These are phyloP conservation scores for Microvelia longipes DNA, from an alignment of 1,140 invertebrate genomes.

Conservation along the genomic window DNA sequence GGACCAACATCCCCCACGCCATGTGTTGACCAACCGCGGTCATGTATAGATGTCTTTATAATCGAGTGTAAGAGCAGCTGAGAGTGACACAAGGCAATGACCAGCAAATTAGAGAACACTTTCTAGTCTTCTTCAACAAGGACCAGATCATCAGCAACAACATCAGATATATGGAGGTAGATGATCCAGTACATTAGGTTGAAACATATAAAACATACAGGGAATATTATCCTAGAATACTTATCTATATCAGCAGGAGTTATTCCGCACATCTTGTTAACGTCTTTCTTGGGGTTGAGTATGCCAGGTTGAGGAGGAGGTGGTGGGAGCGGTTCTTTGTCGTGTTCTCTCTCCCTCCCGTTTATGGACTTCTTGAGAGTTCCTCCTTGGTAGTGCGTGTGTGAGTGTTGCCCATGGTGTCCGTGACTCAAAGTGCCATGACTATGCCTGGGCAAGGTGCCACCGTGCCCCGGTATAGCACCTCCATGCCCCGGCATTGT, in stretches of 20 bases:
- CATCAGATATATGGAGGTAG: slow-evolving; percentile 87
- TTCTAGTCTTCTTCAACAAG: slow-evolving; percentile 61
- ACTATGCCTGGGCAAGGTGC: neutral
- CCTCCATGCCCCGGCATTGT: neutral
- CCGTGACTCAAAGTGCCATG: neutral
- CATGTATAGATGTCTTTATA: too few species aligned
- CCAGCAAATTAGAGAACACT: too few species aligned
- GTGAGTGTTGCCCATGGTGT: neutral
- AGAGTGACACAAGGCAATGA: too few species aligned
- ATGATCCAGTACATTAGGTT: slow-evolving; percentile 98
- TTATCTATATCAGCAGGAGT: slow-evolving; percentile 93
- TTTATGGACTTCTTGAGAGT: slow-evolving; percentile 80
- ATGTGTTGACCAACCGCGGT: too few species aligned
- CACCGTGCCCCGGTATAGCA: neutral
- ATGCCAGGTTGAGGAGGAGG: slow-evolving; percentile 51
- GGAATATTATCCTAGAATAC: slow-evolving; percentile 88
- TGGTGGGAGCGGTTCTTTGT: slow-evolving; percentile 47
- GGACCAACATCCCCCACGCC: too few species aligned
- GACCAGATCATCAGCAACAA: slow-evolving; percentile 80
- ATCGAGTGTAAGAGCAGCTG: too few species aligned
- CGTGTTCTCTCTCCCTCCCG: slow-evolving; percentile 41
- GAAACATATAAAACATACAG: slow-evolving; percentile 92
- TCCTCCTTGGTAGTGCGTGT: slow-evolving; percentile 70
- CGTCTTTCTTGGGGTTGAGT: slow-evolving; percentile 56
- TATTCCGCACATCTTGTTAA: slow-evolving; percentile 49